A percentile compares a stretch with the other conserved stretches of the same genome.
Conservation (phyloP, 1,140 invertebrate species). For the Rhysida immarginata region DNA sequence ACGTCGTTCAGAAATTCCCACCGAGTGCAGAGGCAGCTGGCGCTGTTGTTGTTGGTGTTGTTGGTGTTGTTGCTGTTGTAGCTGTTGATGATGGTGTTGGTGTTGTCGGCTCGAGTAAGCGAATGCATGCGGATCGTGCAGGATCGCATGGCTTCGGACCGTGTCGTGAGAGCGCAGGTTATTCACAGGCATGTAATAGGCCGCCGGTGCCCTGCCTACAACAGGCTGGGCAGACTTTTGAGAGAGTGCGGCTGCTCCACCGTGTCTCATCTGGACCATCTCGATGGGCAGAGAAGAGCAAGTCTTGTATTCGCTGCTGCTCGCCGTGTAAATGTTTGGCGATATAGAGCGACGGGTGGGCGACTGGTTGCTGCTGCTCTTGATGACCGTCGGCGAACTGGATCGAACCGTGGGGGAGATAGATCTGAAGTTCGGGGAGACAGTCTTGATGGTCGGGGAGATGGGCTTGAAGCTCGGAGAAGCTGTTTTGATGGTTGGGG, state of each 20-base stretch:
- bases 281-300: constrained; percentile 5
- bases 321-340: neutral
- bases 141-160: no score
- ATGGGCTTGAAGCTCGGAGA: neutral
- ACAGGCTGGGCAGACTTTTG: neutral
- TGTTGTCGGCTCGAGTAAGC: no score
- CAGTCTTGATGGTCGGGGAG: neutral
- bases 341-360: neutral
- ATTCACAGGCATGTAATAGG: no score
- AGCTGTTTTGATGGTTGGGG: neutral
- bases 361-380: neutral
- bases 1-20: neutral
- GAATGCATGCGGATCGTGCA: no score
- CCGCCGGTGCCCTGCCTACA: neutral
- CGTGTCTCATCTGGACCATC: neutral
- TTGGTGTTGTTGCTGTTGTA: no score
- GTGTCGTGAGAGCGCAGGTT: no score
- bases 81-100: no score
- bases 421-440: neutral
- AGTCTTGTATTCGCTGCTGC: neutral
- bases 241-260: neutral
- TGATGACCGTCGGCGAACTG: neutral
- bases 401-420: neutral
- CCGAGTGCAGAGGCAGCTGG: no score
- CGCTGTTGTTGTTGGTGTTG: no score